phyloP scores from a whole-genome alignment of 2,888 invertebrate genomes.

The Hedychridium roseum region DNA sequence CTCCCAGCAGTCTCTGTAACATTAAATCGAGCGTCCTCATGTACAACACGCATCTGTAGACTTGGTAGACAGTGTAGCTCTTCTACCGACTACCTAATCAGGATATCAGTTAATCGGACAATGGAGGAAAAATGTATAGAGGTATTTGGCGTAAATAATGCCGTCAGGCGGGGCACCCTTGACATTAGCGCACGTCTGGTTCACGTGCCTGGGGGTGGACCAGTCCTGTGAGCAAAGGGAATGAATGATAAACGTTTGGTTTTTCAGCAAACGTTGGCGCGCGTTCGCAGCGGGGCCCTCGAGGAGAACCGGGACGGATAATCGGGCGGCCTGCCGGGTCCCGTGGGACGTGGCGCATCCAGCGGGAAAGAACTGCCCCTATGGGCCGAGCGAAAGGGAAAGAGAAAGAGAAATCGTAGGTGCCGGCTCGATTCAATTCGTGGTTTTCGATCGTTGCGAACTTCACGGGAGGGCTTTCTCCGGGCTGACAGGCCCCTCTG shows the following conservation, averaged over 20 bases:
- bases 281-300: too few species aligned
- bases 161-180: too few species aligned
- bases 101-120: too few species aligned
- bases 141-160: too few species aligned
- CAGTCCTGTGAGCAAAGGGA: conserved; percentile 59
- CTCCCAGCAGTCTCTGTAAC: conserved; percentile 77
- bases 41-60: too few species aligned
- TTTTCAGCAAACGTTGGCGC: conserved; percentile 45
- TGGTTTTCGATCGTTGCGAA: conserved; percentile 55
- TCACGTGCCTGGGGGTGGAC: too few species aligned
- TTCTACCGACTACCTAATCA: too few species aligned
- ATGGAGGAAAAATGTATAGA: too few species aligned
- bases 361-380: conserved; percentile 36
- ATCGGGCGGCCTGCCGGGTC: conserved; percentile 36
- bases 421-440: conserved; percentile 55
- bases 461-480: conserved; percentile 44
- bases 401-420: conserved; percentile 1
- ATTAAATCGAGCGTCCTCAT: too few species aligned
- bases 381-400: conserved; percentile 8
- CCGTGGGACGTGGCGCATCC: conserved; percentile 42
- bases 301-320: too few species aligned
- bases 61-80: too few species aligned
- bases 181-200: too few species aligned
- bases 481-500: conserved; percentile 39
- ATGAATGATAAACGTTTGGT: conserved; percentile 56